Evolutionary conservation across 2,797 vertebrate species (phyloP).

Genomic region (Rhinophrynus dorsalis): DNA sequence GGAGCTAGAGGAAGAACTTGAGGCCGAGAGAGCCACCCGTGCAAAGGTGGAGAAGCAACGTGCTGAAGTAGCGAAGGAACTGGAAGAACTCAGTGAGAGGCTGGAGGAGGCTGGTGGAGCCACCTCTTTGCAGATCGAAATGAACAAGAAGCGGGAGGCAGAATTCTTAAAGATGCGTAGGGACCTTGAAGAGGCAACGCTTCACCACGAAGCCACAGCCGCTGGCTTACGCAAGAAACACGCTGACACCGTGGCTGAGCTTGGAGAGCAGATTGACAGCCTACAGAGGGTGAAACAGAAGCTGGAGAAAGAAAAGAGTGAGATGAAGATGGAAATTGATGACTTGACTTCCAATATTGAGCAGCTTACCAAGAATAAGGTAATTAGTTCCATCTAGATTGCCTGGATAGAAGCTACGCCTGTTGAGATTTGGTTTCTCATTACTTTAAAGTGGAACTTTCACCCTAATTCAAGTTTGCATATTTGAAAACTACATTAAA

Average conservation of each 20-base stretch:
- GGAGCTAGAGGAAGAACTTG: slow-evolving; percentile 92
- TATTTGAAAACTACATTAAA: too few relatives aligned
- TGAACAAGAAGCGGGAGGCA: slow-evolving; percentile 85
- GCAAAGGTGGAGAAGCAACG: slow-evolving; percentile 91
- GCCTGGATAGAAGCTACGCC: too few relatives aligned
- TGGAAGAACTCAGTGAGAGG: slow-evolving; percentile 88
- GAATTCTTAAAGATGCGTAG: slow-evolving; percentile 83
- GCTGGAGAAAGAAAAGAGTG: slow-evolving; percentile 88
- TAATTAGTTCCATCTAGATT: too few relatives aligned
- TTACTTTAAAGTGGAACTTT: too few relatives aligned
- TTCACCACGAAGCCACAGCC: slow-evolving; percentile 82
- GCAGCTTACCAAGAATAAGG: slow-evolving; percentile 87
- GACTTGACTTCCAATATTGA: slow-evolving; percentile 86
- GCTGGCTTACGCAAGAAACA: slow-evolving; percentile 85
- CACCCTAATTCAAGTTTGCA: too few relatives aligned
- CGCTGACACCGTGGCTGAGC: slow-evolving; percentile 77
- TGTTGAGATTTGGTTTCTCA: too few relatives aligned
- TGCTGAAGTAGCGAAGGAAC: slow-evolving; percentile 78
- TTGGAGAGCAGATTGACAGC: slow-evolving; percentile 87
- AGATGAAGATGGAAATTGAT: slow-evolving; percentile 89
- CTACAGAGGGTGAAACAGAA: slow-evolving; percentile 90
- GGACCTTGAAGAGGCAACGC: slow-evolving; percentile 85
- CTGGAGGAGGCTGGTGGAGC: slow-evolving; percentile 88
- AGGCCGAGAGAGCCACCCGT: slow-evolving; percentile 79
- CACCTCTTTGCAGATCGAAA: slow-evolving; percentile 82